phyloP scores from a whole-genome alignment of 2,113 vertebrate species.

The Gymnocephalus cernua region DNA sequence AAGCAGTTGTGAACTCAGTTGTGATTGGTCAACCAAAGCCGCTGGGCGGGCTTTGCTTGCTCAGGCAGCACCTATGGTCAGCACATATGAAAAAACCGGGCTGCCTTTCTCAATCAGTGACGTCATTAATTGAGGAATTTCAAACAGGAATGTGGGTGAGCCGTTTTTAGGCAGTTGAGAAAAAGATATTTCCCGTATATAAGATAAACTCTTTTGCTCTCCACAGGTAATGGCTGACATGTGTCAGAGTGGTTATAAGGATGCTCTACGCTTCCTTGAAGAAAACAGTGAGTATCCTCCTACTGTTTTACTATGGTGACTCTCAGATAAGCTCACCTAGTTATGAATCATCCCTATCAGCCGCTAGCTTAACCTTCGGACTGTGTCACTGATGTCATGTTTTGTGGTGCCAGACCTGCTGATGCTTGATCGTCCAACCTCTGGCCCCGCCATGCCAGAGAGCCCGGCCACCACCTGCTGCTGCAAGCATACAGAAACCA shows the following conservation, averaged over 20 bases:
- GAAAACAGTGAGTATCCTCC: constrained; percentile 87
- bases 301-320: background rate
- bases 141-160: too few species aligned
- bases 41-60: too few species aligned
- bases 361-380: background rate
- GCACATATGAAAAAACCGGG: too few species aligned
- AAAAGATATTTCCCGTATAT: background rate
- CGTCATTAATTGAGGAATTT: too few species aligned
- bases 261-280: constrained; percentile 89
- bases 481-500: constrained; percentile 50
- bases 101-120: too few species aligned
- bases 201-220: background rate
- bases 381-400: constrained; percentile 9
- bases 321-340: background rate
- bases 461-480: constrained; percentile 4
- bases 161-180: too few species aligned
- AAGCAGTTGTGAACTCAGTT: too few species aligned
- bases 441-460: constrained; percentile 60
- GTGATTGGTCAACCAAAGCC: too few species aligned
- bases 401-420: constrained; percentile 84
- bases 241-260: constrained; percentile 92
- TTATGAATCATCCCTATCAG: background rate
- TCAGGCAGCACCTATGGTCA: too few species aligned
- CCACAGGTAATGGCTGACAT: constrained; percentile 89
- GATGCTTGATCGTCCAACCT: constrained; percentile 58